A percentile compares a stretch with the other conserved stretches of the same genome.
Evolutionary conservation across 2,113 vertebrate genomes (phyloP).

Genomic region (Nyctereutes procyonoides): DNA sequence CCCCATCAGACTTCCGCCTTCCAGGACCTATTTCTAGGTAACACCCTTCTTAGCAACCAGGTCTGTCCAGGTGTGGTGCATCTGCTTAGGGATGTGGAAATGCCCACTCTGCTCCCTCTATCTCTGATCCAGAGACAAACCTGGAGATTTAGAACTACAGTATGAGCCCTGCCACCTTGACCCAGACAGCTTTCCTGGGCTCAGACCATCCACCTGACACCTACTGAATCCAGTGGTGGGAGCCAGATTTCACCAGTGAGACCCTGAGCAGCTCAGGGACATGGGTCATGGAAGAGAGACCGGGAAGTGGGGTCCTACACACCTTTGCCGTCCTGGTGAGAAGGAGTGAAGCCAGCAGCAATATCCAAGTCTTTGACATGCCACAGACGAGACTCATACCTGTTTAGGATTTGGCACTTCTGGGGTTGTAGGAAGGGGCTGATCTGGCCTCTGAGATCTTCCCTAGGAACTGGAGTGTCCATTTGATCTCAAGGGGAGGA

Average conservation of each 20-base stretch:
- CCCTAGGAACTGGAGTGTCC: background rate
- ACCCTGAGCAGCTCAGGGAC: accelerated
- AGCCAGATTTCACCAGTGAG: background rate
- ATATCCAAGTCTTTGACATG: accelerated
- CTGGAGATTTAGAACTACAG: accelerated
- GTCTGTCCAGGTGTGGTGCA: background rate
- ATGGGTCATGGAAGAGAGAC: accelerated
- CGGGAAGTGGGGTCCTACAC: background rate
- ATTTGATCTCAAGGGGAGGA: background rate
- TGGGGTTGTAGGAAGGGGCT: background rate
- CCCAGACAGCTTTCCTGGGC: background rate
- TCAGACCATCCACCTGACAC: background rate
- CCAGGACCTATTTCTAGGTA: background rate
- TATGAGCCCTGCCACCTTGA: slow-evolving; percentile 35
- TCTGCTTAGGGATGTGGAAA: too few species aligned
- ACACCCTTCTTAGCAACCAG: background rate
- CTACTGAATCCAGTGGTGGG: background rate
- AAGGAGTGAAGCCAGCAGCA: background rate
- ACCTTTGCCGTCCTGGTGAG: background rate
- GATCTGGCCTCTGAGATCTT: background rate
- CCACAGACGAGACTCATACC: background rate
- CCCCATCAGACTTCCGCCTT: background rate
- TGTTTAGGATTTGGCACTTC: too few species aligned
- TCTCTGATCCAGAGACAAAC: background rate
- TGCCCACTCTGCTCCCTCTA: background rate